These are phyloP conservation scores for Lycodopsis pacificus DNA, from an alignment of 2,797 vertebrate species.

Conservation along the genomic window DNA sequence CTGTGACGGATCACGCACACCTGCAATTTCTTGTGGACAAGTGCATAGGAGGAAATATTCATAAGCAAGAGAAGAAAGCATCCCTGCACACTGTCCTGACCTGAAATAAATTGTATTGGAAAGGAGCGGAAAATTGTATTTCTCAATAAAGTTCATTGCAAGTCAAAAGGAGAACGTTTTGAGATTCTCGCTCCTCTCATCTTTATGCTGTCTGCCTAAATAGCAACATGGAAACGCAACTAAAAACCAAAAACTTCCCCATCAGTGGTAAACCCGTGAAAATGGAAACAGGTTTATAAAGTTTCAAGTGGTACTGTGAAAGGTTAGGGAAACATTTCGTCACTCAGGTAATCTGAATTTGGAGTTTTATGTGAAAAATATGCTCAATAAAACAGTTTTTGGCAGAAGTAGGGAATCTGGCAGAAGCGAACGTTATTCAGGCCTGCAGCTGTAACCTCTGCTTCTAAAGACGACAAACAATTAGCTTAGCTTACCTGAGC, in stretches of 20 bases:
- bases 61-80: neutral
- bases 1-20: neutral
- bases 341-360: constrained; percentile 9
- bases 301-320: constrained; percentile 25
- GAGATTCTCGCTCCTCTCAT: neutral
- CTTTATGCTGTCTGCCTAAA: neutral
- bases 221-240: neutral
- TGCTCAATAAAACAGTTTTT: neutral
- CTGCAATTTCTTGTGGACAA: too few relatives aligned
- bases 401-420: constrained; percentile 3
- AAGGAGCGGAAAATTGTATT: neutral
- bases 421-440: constrained; percentile 3
- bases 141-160: neutral
- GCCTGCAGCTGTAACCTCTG: neutral
- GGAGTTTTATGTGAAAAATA: constrained; percentile 3
- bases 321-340: neutral
- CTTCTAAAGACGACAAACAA: neutral
- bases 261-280: constrained; percentile 18
- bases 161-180: neutral
- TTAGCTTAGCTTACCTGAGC: neutral
- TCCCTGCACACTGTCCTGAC: neutral
- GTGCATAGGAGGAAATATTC: neutral
- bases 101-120: neutral
- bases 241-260: neutral
- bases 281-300: constrained; percentile 5